Base-by-base conservation (phyloP, 2,888 invertebrate species). In the Mylabris sibirica region DNA sequence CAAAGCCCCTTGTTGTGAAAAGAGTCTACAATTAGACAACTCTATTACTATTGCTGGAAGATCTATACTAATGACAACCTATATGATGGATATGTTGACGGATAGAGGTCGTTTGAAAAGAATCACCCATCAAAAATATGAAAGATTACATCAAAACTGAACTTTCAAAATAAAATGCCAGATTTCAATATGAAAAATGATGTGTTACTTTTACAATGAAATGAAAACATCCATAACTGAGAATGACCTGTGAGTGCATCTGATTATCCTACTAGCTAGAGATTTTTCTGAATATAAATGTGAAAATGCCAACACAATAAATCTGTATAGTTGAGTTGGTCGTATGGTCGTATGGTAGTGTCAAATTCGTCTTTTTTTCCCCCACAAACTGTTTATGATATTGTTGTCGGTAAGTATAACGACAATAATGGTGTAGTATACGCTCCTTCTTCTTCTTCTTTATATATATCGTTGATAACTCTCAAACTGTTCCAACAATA, bases 241-340 rank as follows among this genome's bases (percentile, higher is more conserved):
- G 38, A 38, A 38, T 67, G 67, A 63, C 63, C 64, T 63, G 63
- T 49, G 49, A 60, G 60, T 64, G 60, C 64, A 64, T 65, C 49
- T 38, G 63, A 62, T 64, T 66, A 70, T 70, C 63, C 62, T 61
- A 26, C 34, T 53, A 17, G 17, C 65, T n/a, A 64, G 49, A 66
- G n/a, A 17, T 17, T 17, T 66, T 69, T 61, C 66, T 57, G 63
- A 69, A 66, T 69, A 63, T 60, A 64, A 70, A 67, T 65, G 67
- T n/a, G 60, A 59, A 49, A 59, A 66, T 26, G 35, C 53, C 26
- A 49, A 41, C 61, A 64, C 61, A 64, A 70, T 70, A 70, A 70
- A 67, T 70, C 67, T 57, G 35, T 22, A 41, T 20, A 17, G 62
- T 20, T 6, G 2, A 49, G 20, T 62, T 4, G 38, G 20, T 59